Percentiles rank a stretch among this genome's conserved stretches.
Conservation (phyloP, 2,888 invertebrate species). For the Hecatera dysodea region DNA sequence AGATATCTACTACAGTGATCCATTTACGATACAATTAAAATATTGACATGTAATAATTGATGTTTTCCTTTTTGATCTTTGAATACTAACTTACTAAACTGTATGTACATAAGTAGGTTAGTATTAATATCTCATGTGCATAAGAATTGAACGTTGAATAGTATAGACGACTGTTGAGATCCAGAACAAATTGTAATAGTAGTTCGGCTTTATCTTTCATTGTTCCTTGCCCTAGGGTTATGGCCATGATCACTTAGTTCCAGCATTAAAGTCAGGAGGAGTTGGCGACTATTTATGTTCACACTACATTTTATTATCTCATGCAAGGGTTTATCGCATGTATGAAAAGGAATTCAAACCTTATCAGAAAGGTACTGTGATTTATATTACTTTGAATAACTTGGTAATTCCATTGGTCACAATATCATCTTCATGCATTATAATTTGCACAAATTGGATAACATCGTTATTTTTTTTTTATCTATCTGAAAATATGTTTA, state of each 20-base stretch:
- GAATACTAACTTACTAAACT: neutral
- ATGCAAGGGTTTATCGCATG: conserved; percentile 92
- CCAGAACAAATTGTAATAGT: too few relatives aligned
- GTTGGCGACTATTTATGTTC: conserved; percentile 91
- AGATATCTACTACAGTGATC: too few relatives aligned
- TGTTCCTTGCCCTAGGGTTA: conserved; percentile 80
- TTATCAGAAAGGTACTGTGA: conserved; percentile 85
- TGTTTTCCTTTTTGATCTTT: too few relatives aligned
- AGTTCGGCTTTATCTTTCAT: neutral
- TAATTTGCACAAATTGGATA: conserved; percentile 29
- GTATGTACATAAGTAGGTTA: too few relatives aligned
- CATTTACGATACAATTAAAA: too few relatives aligned
- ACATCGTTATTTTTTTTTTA: conserved; percentile 50
- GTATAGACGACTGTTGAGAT: neutral
- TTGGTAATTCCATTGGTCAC: conserved; percentile 10
- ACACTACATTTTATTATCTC: conserved; percentile 92
- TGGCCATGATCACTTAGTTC: conserved; percentile 89
- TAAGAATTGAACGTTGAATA: neutral
- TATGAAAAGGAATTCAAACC: conserved; percentile 91
- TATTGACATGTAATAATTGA: too few relatives aligned
- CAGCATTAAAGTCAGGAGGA: conserved; percentile 86
- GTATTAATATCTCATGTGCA: neutral
- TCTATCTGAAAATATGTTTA: conserved; percentile 17
- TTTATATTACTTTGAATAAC: conserved; percentile 8
- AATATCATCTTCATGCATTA: conserved; percentile 31